These are phyloP conservation scores for Gorsachius magnificus DNA, from an alignment of 2,797 vertebrate species.

Conservation along the genomic window DNA sequence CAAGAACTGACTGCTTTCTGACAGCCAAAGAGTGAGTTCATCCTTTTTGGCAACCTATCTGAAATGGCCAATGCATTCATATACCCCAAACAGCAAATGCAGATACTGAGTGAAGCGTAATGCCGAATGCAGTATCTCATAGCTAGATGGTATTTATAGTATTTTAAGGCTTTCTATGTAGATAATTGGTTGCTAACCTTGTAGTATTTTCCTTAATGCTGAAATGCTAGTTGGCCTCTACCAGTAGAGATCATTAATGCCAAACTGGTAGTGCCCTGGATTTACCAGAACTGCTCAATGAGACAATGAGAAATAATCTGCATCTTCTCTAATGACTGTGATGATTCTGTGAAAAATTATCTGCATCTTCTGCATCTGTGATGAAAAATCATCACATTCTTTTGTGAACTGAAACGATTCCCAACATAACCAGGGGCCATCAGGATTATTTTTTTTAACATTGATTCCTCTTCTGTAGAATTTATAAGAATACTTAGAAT, in stretches of 20 bases:
- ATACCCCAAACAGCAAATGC: not conserved
- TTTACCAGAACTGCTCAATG: not conserved
- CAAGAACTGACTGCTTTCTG: not conserved
- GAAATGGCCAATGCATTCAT: not conserved
- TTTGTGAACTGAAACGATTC: not conserved
- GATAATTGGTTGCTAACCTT: not conserved
- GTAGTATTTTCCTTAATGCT: not conserved
- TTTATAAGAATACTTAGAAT: not conserved
- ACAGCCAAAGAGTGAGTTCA: not conserved
- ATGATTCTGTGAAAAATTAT: not conserved
- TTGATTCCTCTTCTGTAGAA: not conserved
- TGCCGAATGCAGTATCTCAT: not conserved
- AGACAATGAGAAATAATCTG: not conserved
- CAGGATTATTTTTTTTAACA: too few species aligned
- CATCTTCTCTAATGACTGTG: not conserved
- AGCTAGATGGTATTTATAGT: not conserved
- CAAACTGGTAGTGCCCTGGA: not conserved
- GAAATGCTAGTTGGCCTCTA: not conserved
- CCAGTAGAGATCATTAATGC: not conserved
- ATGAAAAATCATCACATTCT: not conserved
- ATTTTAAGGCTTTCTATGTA: not conserved
- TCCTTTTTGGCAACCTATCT: not conserved
- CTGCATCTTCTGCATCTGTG: not conserved
- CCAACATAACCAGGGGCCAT: not conserved
- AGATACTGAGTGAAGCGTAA: not conserved